These are phyloP conservation scores for Helarctos malayanus DNA, from an alignment of 2,797 vertebrate genomes.

Conservation along the genomic window DNA sequence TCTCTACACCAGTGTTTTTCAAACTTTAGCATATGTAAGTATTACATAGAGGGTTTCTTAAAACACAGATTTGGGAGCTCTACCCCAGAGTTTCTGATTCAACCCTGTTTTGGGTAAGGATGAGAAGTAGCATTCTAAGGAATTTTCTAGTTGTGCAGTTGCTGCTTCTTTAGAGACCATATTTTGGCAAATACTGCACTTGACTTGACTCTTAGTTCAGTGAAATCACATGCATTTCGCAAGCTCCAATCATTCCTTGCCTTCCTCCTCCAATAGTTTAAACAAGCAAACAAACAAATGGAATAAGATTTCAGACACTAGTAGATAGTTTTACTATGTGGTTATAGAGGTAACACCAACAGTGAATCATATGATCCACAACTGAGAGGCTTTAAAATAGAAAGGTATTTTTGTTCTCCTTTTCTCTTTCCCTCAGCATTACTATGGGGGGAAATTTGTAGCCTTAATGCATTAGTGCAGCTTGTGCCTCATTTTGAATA, in stretches of 20 bases:
- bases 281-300: neutral
- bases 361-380: neutral
- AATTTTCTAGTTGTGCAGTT: neutral
- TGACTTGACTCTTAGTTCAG: neutral
- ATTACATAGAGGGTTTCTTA: neutral
- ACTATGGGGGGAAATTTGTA: neutral
- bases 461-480: neutral
- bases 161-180: neutral
- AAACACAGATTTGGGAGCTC: neutral
- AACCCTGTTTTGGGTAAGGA: neutral
- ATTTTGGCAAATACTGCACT: neutral
- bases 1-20: neutral
- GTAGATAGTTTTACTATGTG: neutral
- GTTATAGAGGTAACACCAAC: neutral
- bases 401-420: neutral
- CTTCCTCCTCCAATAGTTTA: neutral
- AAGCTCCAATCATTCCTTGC: rapidly evolving
- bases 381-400: neutral
- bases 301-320: neutral
- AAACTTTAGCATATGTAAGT: neutral
- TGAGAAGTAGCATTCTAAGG: neutral
- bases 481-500: neutral
- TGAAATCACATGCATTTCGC: neutral
- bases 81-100: neutral
- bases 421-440: neutral